Percentiles rank a stretch among this genome's conserved stretches.
Conservation (phyloP, 1,140 invertebrate genomes). For the Caenorhabditis briggsae region DNA sequence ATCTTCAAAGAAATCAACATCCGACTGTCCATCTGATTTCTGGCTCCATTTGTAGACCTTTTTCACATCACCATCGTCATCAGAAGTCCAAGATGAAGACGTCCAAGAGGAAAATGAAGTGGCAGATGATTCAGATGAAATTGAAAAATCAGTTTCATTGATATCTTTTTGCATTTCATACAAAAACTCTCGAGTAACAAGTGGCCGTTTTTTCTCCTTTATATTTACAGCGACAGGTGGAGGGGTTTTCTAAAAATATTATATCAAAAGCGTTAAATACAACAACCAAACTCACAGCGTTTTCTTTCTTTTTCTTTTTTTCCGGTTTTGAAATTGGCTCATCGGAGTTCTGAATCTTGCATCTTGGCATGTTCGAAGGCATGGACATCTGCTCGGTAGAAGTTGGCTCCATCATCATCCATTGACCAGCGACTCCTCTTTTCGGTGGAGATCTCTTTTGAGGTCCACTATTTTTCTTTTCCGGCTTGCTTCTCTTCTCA, state of each 20-base stretch:
- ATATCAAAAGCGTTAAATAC: no score
- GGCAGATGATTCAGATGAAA: constrained; percentile 9
- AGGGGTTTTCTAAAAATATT: no score
- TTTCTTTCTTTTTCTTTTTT: background rate
- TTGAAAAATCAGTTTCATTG: background rate
- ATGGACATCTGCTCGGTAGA: background rate
- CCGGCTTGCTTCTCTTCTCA: background rate
- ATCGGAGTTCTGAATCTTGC: background rate
- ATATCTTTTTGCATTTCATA: background rate
- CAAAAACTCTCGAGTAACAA: background rate
- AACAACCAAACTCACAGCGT: no score
- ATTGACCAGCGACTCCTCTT: background rate
- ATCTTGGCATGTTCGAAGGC: background rate
- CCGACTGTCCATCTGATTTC: constrained; percentile 6
- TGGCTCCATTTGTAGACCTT: constrained; percentile 6
- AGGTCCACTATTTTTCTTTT: no score
- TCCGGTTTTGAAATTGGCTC: background rate
- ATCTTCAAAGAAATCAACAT: constrained; percentile 15
- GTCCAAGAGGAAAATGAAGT: constrained; percentile 22
- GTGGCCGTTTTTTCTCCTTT: background rate
- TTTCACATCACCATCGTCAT: background rate
- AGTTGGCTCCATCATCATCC: background rate
- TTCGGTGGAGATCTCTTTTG: background rate
- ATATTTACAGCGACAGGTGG: no score
- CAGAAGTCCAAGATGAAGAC: background rate